Conservation (phyloP, 2,113 vertebrate genomes). For the Myotis yumanensis region DNA sequence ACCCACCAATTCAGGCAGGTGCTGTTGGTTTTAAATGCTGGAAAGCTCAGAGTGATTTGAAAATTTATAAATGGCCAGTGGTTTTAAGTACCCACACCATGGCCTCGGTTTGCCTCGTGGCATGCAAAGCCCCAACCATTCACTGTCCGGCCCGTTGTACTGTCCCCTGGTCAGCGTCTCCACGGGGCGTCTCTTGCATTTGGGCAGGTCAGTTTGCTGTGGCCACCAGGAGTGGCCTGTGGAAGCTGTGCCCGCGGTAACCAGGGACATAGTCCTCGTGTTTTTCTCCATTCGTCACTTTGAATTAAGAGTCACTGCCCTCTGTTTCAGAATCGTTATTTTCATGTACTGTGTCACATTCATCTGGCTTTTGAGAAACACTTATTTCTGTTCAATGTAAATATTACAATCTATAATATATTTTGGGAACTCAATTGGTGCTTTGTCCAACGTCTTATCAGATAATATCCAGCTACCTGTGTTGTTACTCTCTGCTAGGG, state of each 20-base stretch:
- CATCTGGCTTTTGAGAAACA: not conserved
- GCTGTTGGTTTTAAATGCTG: not conserved
- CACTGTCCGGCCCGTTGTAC: not conserved
- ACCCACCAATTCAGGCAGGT: not conserved
- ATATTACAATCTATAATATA: rapidly evolving
- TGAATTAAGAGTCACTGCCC: not conserved
- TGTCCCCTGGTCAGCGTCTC: not conserved
- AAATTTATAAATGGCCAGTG: not conserved
- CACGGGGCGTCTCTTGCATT: not conserved
- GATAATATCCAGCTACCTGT: not conserved
- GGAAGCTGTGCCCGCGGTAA: rapidly evolving
- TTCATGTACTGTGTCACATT: not conserved
- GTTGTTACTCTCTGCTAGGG: not conserved
- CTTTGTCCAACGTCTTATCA: not conserved
- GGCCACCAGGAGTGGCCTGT: not conserved
- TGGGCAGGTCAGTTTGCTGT: not conserved
- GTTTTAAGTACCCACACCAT: not conserved
- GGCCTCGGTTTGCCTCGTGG: not conserved
- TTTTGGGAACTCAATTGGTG: not conserved
- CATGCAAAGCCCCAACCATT: not conserved
- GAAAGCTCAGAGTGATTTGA: not conserved
- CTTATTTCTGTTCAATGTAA: not conserved
- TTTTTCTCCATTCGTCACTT: not conserved
- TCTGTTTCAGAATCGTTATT: not conserved
- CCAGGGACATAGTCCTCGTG: rapidly evolving